These are phyloP conservation scores for Coregonus sp. DNA, from an alignment of 2,797 vertebrate genomes.

Conservation along the genomic window DNA sequence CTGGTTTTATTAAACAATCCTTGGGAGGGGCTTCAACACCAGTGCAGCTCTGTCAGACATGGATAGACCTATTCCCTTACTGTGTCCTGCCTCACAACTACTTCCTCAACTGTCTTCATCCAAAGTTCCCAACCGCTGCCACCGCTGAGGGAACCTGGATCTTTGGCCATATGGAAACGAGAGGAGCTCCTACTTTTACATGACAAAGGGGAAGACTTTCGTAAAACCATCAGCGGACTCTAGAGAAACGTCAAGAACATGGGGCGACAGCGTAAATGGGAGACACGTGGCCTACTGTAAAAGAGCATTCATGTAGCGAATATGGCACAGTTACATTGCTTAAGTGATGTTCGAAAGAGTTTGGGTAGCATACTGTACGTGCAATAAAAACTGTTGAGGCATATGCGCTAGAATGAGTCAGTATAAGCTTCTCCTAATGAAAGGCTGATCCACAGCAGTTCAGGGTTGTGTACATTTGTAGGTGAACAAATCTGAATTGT, in stretches of 20 bases:
- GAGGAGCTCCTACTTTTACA: background rate
- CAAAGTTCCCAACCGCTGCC: too few species aligned
- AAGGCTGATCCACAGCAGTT: background rate
- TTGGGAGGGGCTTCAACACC: constrained; percentile 57
- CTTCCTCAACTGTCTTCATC: background rate
- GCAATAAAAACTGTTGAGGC: background rate
- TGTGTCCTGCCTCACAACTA: constrained; percentile 5
- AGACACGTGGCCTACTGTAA: too few species aligned
- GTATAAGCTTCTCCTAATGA: background rate
- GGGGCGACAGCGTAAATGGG: too few species aligned
- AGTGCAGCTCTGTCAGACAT: constrained; percentile 48
- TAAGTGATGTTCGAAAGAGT: background rate
- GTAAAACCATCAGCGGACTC: background rate
- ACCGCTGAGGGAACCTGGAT: too few species aligned
- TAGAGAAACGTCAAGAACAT: too few species aligned
- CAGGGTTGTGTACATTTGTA: background rate
- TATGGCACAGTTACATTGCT: background rate
- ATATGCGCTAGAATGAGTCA: background rate
- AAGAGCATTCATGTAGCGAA: background rate
- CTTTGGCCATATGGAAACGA: too few species aligned
- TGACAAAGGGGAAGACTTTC: background rate
- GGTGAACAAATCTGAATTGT: background rate
- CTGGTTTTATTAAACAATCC: constrained; percentile 65
- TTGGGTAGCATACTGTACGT: background rate
- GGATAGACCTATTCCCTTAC: constrained; percentile 46